These are phyloP conservation scores for Alexandromys fortis DNA, from an alignment of 2,113 vertebrate genomes.

Conservation along the genomic window DNA sequence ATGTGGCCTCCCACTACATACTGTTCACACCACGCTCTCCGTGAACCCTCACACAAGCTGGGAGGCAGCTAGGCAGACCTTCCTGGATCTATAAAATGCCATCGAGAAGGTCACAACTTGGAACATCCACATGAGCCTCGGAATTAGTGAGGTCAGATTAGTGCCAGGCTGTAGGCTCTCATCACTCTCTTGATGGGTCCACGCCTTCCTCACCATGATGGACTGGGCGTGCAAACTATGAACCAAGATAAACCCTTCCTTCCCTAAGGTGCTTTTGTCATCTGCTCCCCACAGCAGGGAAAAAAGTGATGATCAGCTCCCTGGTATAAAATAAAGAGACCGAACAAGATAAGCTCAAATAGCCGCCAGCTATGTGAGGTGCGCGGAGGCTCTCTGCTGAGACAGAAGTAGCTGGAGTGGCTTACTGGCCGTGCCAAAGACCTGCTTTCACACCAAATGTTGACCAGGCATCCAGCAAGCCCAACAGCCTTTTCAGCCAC, in stretches of 20 bases:
- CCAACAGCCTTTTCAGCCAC: neutral
- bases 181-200: neutral
- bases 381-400: neutral
- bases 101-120: neutral
- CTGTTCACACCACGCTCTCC: neutral
- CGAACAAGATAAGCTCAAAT: neutral
- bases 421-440: neutral
- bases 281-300: neutral
- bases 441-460: conserved; percentile 50
- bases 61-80: neutral
- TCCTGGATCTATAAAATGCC: neutral
- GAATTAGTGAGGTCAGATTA: neutral
- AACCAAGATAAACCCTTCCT: neutral
- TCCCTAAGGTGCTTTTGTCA: neutral
- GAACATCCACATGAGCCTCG: neutral
- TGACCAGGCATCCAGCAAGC: conserved; percentile 20
- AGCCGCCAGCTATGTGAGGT: neutral
- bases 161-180: neutral
- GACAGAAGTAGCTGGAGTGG: neutral
- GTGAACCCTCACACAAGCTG: neutral
- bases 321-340: conserved; percentile 19
- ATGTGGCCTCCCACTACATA: neutral
- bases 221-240: neutral
- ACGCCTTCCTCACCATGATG: neutral
- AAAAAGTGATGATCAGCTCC: neutral